phyloP scores from a whole-genome alignment of 2,888 invertebrate genomes.

The Brachyopa scutellaris region DNA sequence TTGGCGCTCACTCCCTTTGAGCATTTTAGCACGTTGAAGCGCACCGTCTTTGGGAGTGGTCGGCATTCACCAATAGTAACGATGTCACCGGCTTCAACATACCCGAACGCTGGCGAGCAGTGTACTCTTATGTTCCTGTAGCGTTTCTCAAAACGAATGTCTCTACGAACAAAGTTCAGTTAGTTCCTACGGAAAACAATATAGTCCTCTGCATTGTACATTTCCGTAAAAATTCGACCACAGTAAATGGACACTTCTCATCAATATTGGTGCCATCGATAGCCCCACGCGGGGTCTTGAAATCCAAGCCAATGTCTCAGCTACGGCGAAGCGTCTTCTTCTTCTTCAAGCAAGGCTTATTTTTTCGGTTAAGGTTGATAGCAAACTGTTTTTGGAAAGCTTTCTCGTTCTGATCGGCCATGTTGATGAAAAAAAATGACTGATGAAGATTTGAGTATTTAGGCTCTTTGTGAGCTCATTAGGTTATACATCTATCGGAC shows the following conservation, averaged over 20 bases:
- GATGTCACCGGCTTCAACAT: slow-evolving; percentile 97
- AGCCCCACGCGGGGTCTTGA: slow-evolving; percentile 97
- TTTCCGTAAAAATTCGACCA: slow-evolving; percentile 98
- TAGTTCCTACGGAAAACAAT: slow-evolving; percentile 99
- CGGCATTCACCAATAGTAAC: slow-evolving; percentile 99
- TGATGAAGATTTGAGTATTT: no score
- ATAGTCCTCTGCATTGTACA: slow-evolving; percentile 99
- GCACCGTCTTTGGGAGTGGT: slow-evolving; percentile 98
- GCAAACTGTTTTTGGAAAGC: slow-evolving; percentile 97
- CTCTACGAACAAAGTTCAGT: slow-evolving; percentile 97
- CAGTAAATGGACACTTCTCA: slow-evolving; percentile 99
- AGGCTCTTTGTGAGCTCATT: no score
- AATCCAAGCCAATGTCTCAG: slow-evolving; percentile 96
- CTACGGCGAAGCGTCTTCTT: slow-evolving; percentile 90
- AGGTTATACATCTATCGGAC: no score
- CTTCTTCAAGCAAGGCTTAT: slow-evolving; percentile 85
- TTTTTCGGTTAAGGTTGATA: slow-evolving; percentile 94
- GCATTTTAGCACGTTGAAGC: slow-evolving; percentile 99
- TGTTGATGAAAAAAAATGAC: background rate
- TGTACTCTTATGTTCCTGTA: slow-evolving; percentile 99
- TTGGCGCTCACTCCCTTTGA: slow-evolving; percentile 96
- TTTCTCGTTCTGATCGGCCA: slow-evolving; percentile 90
- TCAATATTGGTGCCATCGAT: slow-evolving; percentile 99
- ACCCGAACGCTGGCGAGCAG: slow-evolving; percentile 99
- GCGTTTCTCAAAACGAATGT: no score